Evolutionary conservation across 2,888 invertebrate genomes (phyloP), one percentile per base, ranked within the genome.

Genomic region (Ariolimax columbianus): DNA sequence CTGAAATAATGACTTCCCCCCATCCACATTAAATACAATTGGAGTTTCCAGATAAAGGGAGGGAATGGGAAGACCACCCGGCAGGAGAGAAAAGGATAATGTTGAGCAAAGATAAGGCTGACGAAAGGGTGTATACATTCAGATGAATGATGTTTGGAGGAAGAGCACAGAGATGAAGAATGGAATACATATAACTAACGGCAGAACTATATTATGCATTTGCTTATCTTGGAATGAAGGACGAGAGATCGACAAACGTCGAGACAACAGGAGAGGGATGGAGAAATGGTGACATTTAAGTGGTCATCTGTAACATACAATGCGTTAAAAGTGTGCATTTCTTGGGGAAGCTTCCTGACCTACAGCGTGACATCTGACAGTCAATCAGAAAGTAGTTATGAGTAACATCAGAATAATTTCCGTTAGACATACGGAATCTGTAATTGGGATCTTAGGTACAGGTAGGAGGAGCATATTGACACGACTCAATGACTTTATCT

Each of bases 11-110:
- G 51, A 81, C 70, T 68, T 47, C 70, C 66, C 79, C 68, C 38
- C n/a, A 40, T 33, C 70, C 33, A 51, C 70, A 23, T 70, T 51
- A 68, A 81, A 81, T 70, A 47, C 70, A 70, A 51, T 47, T 36
- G 68, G 36, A 68, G 70, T 23, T 7, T 3, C 47, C n/a, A 70
- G 51, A 70, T 81, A 81, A 51, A 26, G 70, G 23, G 47, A 51
- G 51, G 51, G 70, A 70, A 70, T 17, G 70, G 70, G 33, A n/a
- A 47, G 80, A 81, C 70, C 51, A 70, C 80, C 80, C 80, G 47
- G 43, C 1, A 17, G n/a, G n/a, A 14, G 55, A n/a, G 47, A 77
- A 63, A 51, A 43, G 43, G 9, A n/a, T 30, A 19, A 14, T 55
- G 23, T 17, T 17, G 38, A 17, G 66, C 7, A 19, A 23, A 55